Base-by-base conservation (phyloP, 2,888 invertebrate species). In the Spodoptera picta region DNA sequence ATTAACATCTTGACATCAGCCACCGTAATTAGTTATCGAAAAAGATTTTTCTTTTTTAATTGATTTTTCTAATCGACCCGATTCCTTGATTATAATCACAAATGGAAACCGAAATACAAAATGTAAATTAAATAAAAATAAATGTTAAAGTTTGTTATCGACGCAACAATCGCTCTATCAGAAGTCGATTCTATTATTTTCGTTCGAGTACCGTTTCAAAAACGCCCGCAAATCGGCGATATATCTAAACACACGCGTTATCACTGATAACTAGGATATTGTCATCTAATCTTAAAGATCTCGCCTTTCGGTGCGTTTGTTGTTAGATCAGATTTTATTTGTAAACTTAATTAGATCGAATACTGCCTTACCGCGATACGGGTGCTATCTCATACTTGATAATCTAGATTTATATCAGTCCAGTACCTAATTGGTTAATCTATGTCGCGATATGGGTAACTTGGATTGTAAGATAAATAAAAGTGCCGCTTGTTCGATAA, bases 321-420 rank as follows among this genome's bases (percentile, higher is more conserved):
- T 78, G 73, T 77, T 68, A 70, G 70, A 82, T 79, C 76, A 70
- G 78, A 81, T 83, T 74, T 66, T 75, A 73, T 77, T 80, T 82
- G 82, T 81, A 78, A 83, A 85, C 79, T 85, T 83, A 86, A 85
- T 86, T 83, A 84, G 78, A 84, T 83, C 79, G 69, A 79, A 81
- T 80, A 73, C 72, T 70, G 80, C 79, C 80, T 79, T 79, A 81
- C 77, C 66, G 73, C 69, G 83, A 78, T 78, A 72, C 9, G 44
- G 12, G 41, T 53, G 49, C 52, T 69, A 70, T 70, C 74, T 54
- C 42, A 54, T 53, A 62, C 60, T 55, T 60, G 65, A 74, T 76
- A 60, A 72, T 55, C 52, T 50, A 60, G 69, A 80, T 78, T 11
- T 14, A 60, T 67, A 69, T 77, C 67, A 19, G 9, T 47, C n/a